phyloP scores from a whole-genome alignment of 2,888 invertebrate species.

The Exocentrus adspersus region DNA sequence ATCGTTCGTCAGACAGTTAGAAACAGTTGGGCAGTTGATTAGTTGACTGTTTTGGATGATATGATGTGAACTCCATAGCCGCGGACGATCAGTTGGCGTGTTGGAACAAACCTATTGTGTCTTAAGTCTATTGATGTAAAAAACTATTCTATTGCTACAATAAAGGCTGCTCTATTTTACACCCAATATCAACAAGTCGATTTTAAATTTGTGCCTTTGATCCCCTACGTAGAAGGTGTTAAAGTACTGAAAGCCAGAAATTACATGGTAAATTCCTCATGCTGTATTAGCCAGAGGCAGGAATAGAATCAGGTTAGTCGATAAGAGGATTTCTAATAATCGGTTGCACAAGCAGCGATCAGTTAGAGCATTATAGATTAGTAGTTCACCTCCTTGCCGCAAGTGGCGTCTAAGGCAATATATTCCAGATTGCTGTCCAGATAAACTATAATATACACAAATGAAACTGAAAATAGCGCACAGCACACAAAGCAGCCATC shows the following conservation, averaged over 20 bases:
- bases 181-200: too few species aligned
- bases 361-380: constrained; percentile 54
- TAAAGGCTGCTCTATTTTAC: too few species aligned
- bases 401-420: constrained; percentile 44
- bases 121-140: too few species aligned
- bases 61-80: too few species aligned
- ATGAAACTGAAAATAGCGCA: constrained; percentile 50
- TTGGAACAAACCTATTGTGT: too few species aligned
- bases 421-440: constrained; percentile 35
- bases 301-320: constrained; percentile 57
- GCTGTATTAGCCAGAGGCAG: constrained; percentile 42
- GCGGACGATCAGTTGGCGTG: too few species aligned
- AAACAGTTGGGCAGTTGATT: too few species aligned
- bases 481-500: constrained; percentile 30
- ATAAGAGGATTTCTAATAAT: constrained; percentile 58
- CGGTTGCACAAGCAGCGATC: too few species aligned
- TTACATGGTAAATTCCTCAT: constrained; percentile 47
- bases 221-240: constrained; percentile 40
- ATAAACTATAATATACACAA: constrained; percentile 47
- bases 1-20: too few species aligned
- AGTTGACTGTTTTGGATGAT: too few species aligned
- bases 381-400: constrained; percentile 55
- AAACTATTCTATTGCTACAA: too few species aligned
- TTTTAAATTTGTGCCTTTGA: not conserved
- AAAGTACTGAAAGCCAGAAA: constrained; percentile 50